Conservation (phyloP, 2,113 vertebrate species). For the Cathartes aura region DNA sequence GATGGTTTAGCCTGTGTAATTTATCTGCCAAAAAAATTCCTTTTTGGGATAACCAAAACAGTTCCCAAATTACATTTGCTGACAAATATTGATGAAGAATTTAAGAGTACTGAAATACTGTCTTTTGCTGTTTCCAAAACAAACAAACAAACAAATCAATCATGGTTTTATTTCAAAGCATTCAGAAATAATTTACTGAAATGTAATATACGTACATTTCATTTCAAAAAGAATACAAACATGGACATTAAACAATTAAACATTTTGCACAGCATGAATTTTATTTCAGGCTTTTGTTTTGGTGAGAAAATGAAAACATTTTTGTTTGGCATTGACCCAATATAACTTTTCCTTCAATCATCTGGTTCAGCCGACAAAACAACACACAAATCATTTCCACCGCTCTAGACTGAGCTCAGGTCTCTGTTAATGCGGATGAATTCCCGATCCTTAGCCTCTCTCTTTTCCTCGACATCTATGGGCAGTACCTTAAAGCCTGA, state of each 20-base stretch:
- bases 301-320: conserved; percentile 31
- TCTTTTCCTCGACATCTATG: accelerated
- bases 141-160: neutral
- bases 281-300: conserved; percentile 39
- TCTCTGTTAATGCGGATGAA: neutral
- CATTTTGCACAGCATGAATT: neutral
- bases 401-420: neutral
- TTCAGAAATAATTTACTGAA: conserved; percentile 17
- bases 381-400: neutral
- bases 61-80: neutral
- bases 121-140: neutral
- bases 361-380: neutral
- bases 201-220: neutral
- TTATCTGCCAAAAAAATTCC: neutral
- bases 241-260: neutral
- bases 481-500: neutral
- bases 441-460: neutral
- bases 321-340: conserved; percentile 16
- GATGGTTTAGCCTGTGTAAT: neutral
- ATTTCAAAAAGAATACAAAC: conserved; percentile 24
- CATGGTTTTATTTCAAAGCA: neutral
- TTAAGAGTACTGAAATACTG: neutral
- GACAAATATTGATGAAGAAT: neutral
- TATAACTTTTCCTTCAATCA: conserved; percentile 11
- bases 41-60: neutral